Evolutionary conservation across 1,140 invertebrate species (phyloP).

Genomic region (Drosophila virilis): DNA sequence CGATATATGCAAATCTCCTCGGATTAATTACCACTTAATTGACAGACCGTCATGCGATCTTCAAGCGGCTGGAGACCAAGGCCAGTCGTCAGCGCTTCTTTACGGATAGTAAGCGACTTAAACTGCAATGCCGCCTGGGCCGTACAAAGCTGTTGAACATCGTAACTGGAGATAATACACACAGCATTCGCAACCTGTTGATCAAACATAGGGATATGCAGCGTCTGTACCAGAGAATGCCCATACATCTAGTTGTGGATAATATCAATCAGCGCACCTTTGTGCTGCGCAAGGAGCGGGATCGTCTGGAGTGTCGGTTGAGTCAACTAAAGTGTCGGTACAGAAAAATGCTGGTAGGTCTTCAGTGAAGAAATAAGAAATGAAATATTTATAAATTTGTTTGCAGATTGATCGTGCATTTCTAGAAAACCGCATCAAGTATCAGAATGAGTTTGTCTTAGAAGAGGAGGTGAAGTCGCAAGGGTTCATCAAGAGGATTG

Average conservation of each 20-base stretch:
- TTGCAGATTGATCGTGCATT: constrained; percentile 47
- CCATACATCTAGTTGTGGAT: constrained; percentile 71
- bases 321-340: constrained; percentile 58
- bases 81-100: constrained; percentile 48
- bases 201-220: constrained; percentile 75
- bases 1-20: neutral
- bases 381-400: neutral
- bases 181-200: constrained; percentile 68
- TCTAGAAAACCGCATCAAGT: constrained; percentile 72
- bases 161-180: constrained; percentile 58
- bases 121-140: constrained; percentile 65
- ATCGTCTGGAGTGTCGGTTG: constrained; percentile 63
- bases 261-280: constrained; percentile 82
- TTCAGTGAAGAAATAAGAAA: neutral
- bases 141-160: constrained; percentile 69
- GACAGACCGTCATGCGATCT: constrained; percentile 59
- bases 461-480: constrained; percentile 65
- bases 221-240: constrained; percentile 77
- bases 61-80: constrained; percentile 60
- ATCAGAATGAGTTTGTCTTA: constrained; percentile 70
- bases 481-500: constrained; percentile 66
- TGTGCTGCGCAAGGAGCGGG: constrained; percentile 76
- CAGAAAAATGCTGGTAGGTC: constrained; percentile 47
- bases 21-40: no score
- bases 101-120: constrained; percentile 50